Percentiles rank a stretch among this genome's conserved stretches.
Evolutionary conservation across 2,113 vertebrate genomes (phyloP).

Genomic region (Syngnathus floridae): DNA sequence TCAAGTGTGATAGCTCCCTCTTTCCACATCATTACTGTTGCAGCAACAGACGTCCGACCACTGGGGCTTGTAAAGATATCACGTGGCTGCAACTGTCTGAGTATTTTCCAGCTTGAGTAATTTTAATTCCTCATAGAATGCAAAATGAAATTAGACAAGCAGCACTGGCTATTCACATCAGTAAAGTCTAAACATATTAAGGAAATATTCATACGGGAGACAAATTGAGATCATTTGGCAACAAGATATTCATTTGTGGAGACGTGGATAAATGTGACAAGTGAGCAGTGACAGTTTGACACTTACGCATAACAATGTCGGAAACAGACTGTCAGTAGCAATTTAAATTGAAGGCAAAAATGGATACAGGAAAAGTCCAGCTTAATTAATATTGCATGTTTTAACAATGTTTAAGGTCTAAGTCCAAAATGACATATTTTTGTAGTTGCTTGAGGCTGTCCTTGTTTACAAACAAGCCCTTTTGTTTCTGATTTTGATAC

Average conservation of each 20-base stretch:
- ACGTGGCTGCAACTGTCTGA: slow-evolving; percentile 23
- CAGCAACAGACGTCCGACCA: slow-evolving; percentile 27
- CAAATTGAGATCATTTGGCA: slow-evolving; percentile 45
- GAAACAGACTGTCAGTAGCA: slow-evolving; percentile 1
- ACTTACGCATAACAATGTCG: slow-evolving; percentile 20
- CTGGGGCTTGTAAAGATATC: slow-evolving; percentile 37
- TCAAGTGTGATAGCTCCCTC: slow-evolving; percentile 22
- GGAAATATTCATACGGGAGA: slow-evolving; percentile 31
- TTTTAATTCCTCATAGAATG: slow-evolving; percentile 42
- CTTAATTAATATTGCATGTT: too few relatives aligned
- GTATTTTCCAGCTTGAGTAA: slow-evolving; percentile 43
- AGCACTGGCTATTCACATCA: slow-evolving; percentile 44
- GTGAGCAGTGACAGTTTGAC: slow-evolving; percentile 12
- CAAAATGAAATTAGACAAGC: slow-evolving; percentile 49
- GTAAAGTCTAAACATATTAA: slow-evolving; percentile 36
- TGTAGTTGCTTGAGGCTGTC: too few relatives aligned
- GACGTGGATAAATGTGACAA: slow-evolving; percentile 14
- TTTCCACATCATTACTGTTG: slow-evolving; percentile 42
- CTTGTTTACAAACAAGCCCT: too few relatives aligned
- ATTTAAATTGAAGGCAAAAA: too few relatives aligned
- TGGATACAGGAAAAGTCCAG: too few relatives aligned
- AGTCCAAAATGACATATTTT: too few relatives aligned
- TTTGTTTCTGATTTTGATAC: too few relatives aligned
- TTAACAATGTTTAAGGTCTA: too few relatives aligned
- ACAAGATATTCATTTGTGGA: slow-evolving; percentile 38